A percentile compares a stretch with the other conserved stretches of the same genome.
Conservation (phyloP, 1,140 invertebrate genomes). For the Mactra quadrangularis region DNA sequence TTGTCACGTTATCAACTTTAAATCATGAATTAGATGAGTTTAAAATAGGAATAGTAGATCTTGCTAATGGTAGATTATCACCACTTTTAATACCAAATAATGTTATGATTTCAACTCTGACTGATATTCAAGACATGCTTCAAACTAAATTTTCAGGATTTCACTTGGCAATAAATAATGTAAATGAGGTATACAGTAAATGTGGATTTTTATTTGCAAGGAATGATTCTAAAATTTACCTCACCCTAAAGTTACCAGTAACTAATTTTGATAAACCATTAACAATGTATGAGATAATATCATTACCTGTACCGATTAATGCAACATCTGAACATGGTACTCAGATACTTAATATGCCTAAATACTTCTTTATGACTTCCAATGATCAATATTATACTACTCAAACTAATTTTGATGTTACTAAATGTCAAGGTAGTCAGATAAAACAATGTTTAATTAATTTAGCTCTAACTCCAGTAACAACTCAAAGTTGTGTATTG, state of each 20-base stretch:
- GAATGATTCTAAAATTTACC: conserved; percentile 17
- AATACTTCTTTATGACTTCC: conserved; percentile 12
- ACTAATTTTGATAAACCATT: conserved; percentile 19
- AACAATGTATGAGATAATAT: conserved; percentile 2
- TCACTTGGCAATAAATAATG: neutral
- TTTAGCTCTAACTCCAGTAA: conserved; percentile 41
- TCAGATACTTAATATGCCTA: conserved; percentile 30
- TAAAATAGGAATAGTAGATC: conserved; percentile 21
- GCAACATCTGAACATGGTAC: conserved; percentile 45
- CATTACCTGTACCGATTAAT: conserved; percentile 48
- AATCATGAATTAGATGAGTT: conserved; percentile 24
- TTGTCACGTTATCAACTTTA: neutral
- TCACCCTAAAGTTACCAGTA: conserved; percentile 18
- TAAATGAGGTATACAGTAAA: conserved; percentile 1
- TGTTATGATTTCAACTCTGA: neutral
- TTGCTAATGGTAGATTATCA: conserved; percentile 33
- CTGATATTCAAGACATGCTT: conserved; percentile 39
- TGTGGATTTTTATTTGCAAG: conserved; percentile 30
- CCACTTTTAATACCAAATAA: conserved; percentile 29
- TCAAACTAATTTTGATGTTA: conserved; percentile 6
- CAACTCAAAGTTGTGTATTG: conserved; percentile 35
- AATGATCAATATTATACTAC: conserved; percentile 34
- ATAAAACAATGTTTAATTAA: conserved; percentile 21
- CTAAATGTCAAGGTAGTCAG: conserved; percentile 14
- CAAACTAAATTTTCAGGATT: conserved; percentile 34